Conservation (phyloP, 1,140 invertebrate genomes). For the Heliothis virescens region DNA sequence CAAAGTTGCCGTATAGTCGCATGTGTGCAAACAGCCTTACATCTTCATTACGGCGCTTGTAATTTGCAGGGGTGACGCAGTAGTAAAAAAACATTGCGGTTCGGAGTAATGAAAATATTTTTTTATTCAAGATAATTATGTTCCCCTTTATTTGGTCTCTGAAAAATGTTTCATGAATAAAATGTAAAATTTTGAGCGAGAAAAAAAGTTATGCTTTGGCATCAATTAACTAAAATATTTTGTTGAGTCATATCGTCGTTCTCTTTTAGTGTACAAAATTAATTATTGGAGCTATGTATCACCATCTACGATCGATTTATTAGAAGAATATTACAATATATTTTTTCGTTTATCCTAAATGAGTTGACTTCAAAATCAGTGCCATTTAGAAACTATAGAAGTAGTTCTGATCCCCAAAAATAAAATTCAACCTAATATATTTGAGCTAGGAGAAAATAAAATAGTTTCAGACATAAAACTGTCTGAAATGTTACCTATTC, state of each 20-base stretch:
- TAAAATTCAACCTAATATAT: not conserved
- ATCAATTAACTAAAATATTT: conserved; percentile 1
- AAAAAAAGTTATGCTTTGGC: not conserved
- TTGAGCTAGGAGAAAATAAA: not conserved
- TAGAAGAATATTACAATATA: no score
- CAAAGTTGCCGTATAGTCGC: not conserved
- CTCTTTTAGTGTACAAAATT: no score
- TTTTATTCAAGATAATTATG: conserved; percentile 28
- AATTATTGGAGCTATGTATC: no score
- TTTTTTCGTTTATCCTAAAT: no score
- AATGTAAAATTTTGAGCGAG: conserved; percentile 6
- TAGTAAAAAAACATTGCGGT: conserved; percentile 23
- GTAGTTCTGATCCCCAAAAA: not conserved
- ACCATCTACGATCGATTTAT: not conserved
- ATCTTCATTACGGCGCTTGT: conserved; percentile 32
- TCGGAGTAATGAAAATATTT: conserved; percentile 29
- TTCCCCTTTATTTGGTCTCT: conserved; percentile 13
- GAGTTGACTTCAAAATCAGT: no score
- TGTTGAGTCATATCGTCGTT: no score
- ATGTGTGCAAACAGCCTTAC: conserved; percentile 1
- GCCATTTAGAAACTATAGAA: not conserved
- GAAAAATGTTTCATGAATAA: conserved; percentile 32
- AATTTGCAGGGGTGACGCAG: conserved; percentile 33
- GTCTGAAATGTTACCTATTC: not conserved
- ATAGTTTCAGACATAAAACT: not conserved